Evolutionary conservation across 64 coral and sea anemone genomes (phyloP).

Genomic region (Acropora yongei): DNA sequence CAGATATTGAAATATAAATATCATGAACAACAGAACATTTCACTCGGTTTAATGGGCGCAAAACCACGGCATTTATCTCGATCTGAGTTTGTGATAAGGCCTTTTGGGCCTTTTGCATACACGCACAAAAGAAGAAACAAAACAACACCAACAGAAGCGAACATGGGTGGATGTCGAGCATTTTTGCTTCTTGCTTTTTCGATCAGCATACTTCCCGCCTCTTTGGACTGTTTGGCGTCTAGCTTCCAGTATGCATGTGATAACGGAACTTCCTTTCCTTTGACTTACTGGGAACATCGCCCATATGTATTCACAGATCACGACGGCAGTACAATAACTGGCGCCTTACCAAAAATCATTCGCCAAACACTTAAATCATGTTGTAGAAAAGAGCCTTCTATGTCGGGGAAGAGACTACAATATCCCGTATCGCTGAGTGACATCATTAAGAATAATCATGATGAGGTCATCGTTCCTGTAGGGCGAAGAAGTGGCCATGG

Average conservation of each 20-base stretch:
- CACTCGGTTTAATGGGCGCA: too few relatives aligned
- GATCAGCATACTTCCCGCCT: not conserved
- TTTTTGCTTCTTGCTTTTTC: not conserved
- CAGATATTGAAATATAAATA: too few relatives aligned
- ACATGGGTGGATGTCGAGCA: not conserved
- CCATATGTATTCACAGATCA: slow-evolving; percentile 65
- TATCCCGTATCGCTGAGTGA: not conserved
- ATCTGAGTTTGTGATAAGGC: too few relatives aligned
- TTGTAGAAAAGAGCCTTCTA: slow-evolving; percentile 27
- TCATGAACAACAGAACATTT: too few relatives aligned
- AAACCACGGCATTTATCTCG: too few relatives aligned
- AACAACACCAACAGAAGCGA: too few relatives aligned
- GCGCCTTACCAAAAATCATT: slow-evolving; percentile 72
- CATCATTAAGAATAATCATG: not conserved
- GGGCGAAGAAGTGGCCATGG: slow-evolving; percentile 43
- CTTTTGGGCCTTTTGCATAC: too few relatives aligned
- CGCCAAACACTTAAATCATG: slow-evolving; percentile 59
- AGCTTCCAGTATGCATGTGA: slow-evolving; percentile 71
- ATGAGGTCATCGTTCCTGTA: slow-evolving; percentile 53
- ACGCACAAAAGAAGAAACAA: too few relatives aligned
- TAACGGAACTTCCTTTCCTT: slow-evolving; percentile 38
- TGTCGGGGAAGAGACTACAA: not conserved
- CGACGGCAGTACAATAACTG: not conserved
- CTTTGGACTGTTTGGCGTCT: not conserved
- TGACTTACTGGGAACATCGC: slow-evolving; percentile 55